Evolutionary conservation across 1,140 invertebrate genomes (phyloP).

Genomic region (Onthophagus taurus): DNA sequence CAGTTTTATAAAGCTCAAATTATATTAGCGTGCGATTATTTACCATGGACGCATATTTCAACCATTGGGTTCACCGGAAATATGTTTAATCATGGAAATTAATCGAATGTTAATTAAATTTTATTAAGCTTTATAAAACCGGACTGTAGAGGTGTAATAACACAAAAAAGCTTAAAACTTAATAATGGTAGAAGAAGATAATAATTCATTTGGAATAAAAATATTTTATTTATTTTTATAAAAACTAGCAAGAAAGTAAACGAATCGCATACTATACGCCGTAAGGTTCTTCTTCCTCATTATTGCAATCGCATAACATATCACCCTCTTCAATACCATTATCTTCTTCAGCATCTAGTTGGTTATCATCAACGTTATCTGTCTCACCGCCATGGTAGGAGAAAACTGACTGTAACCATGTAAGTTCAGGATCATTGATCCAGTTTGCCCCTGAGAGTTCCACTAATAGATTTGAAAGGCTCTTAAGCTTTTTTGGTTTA

Average conservation of each 20-base stretch:
- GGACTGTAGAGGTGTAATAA: background rate
- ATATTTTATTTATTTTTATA: background rate
- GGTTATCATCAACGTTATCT: conserved; percentile 1
- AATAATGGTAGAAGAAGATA: too few relatives aligned
- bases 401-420: conserved; percentile 12
- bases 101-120: background rate
- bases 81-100: too few relatives aligned
- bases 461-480: conserved; percentile 7
- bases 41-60: too few relatives aligned
- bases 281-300: conserved; percentile 2
- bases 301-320: conserved; percentile 5
- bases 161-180: too few relatives aligned
- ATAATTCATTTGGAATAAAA: too few relatives aligned
- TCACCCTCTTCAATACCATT: background rate
- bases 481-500: conserved; percentile 10
- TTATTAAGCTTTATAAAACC: background rate
- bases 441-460: conserved; percentile 8
- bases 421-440: conserved; percentile 7
- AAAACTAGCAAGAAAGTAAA: background rate
- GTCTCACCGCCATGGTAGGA: background rate
- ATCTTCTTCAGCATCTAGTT: background rate
- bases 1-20: too few relatives aligned
- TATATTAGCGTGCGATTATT: too few relatives aligned
- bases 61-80: too few relatives aligned
- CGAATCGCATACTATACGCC: background rate